Percentiles rank a stretch among this genome's conserved stretches.
phyloP scores from a whole-genome alignment of 2,797 vertebrate species.

The Aselliscus stoliczkanus region DNA sequence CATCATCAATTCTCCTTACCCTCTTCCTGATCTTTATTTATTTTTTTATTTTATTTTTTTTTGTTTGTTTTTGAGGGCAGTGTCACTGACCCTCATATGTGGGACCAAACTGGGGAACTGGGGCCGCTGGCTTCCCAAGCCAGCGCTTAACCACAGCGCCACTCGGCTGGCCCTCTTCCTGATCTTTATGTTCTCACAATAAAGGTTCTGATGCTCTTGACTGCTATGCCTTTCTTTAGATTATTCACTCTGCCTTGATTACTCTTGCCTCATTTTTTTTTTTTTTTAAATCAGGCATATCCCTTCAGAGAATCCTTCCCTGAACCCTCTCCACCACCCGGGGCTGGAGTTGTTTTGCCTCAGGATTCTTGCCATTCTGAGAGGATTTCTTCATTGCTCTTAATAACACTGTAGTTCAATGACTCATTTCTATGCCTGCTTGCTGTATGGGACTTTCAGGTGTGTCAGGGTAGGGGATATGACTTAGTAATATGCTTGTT shows the following conservation, averaged over 20 bases:
- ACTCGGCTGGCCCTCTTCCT: background rate
- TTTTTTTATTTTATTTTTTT: too few relatives aligned
- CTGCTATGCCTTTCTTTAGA: background rate
- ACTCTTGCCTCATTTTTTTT: background rate
- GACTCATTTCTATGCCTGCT: background rate
- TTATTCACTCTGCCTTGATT: background rate
- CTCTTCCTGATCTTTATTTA: background rate
- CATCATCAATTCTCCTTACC: background rate
- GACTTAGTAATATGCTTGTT: background rate
- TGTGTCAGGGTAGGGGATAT: background rate
- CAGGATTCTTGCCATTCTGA: background rate
- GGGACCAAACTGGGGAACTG: too few relatives aligned
- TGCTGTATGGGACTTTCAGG: background rate
- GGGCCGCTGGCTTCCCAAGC: too few relatives aligned
- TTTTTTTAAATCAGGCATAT: too few relatives aligned
- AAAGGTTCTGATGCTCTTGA: background rate
- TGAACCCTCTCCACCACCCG: background rate
- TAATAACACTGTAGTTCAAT: fast-evolving
- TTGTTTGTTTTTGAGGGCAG: too few relatives aligned
- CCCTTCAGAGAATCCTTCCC: background rate
- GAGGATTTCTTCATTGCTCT: background rate
- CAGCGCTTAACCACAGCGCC: too few relatives aligned
- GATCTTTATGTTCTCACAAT: background rate
- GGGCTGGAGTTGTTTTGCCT: background rate
- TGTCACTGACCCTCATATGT: too few relatives aligned